phyloP scores from a whole-genome alignment of 2,888 invertebrate genomes.

The Oligia fasciuncula region DNA sequence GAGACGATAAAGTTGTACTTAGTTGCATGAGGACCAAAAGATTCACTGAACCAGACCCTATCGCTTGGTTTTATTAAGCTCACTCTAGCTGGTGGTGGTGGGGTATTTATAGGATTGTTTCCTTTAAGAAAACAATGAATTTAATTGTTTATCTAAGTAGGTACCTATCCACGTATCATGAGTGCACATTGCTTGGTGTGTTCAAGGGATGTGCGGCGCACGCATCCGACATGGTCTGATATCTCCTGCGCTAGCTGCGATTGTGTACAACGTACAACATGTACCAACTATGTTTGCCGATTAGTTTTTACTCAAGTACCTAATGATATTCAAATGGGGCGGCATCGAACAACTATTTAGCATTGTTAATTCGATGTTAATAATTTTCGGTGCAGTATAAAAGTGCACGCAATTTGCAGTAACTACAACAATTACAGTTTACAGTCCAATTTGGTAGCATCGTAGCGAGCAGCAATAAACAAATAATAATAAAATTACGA shows the following conservation, averaged over 20 bases:
- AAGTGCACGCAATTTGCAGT: conserved; percentile 81
- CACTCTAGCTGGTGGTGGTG: too few species aligned
- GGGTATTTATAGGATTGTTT: too few species aligned
- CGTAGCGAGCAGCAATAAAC: conserved; percentile 68
- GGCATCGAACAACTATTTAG: conserved; percentile 80
- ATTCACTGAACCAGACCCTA: background rate
- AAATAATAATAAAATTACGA: conserved; percentile 51
- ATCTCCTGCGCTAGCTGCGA: conserved; percentile 59
- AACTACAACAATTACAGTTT: conserved; percentile 79
- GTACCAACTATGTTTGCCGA: conserved; percentile 64
- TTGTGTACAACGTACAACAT: conserved; percentile 63
- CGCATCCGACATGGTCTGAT: conserved; percentile 71
- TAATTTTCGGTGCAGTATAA: conserved; percentile 86
- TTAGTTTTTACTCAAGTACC: conserved; percentile 74
- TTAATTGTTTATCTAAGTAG: background rate
- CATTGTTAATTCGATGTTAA: conserved; percentile 87
- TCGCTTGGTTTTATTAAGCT: background rate
- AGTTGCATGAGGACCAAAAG: background rate
- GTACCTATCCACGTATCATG: background rate
- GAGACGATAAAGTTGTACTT: background rate
- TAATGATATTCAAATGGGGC: conserved; percentile 88
- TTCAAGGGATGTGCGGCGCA: conserved; percentile 47
- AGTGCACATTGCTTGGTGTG: conserved; percentile 10
- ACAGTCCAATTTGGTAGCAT: conserved; percentile 78
- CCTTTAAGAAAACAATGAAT: too few species aligned